phyloP scores from a whole-genome alignment of 1,140 invertebrate species.

The Lucilia cuprina region DNA sequence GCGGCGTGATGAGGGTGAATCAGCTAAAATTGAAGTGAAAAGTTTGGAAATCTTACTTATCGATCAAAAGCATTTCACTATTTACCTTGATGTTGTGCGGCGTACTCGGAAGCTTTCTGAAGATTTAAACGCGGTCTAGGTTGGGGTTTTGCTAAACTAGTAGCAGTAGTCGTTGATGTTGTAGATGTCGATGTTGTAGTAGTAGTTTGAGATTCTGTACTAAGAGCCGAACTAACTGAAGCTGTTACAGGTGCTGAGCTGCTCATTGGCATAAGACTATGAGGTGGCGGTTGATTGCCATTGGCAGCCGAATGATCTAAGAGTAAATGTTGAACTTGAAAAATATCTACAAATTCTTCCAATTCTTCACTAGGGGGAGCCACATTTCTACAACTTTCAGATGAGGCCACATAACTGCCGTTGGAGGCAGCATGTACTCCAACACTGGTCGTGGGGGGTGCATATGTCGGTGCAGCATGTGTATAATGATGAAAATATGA shows the following conservation, averaged over 20 bases:
- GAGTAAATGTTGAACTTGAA: conserved; percentile 66
- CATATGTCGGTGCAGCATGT: not conserved
- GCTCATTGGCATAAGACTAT: conserved; percentile 30
- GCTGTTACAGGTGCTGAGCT: not conserved
- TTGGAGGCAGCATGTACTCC: conserved; percentile 27
- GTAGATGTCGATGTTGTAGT: conserved; percentile 39
- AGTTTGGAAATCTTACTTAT: not conserved
- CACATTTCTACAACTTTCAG: not conserved
- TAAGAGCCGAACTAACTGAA: conserved; percentile 25
- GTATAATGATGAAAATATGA: conserved; percentile 41
- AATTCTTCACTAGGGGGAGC: conserved; percentile 21
- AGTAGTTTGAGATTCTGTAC: not conserved
- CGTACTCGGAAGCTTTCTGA: conserved; percentile 60
- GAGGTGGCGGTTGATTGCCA: conserved; percentile 38
- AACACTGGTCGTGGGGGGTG: conserved; percentile 1
- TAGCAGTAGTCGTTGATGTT: conserved; percentile 25
- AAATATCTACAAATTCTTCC: conserved; percentile 67
- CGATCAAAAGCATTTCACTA: not conserved
- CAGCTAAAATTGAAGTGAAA: conserved; percentile 45
- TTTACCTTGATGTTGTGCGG: conserved; percentile 54
- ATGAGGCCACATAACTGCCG: conserved; percentile 1
- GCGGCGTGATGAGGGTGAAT: conserved; percentile 57
- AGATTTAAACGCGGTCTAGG: conserved; percentile 57
- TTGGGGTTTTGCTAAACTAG: conserved; percentile 45
- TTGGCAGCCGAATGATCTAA: conserved; percentile 61